Percentiles rank a stretch among this genome's conserved stretches.
Evolutionary conservation across 2,797 vertebrate species (phyloP).

Genomic region (Eulemur albifrons): DNA sequence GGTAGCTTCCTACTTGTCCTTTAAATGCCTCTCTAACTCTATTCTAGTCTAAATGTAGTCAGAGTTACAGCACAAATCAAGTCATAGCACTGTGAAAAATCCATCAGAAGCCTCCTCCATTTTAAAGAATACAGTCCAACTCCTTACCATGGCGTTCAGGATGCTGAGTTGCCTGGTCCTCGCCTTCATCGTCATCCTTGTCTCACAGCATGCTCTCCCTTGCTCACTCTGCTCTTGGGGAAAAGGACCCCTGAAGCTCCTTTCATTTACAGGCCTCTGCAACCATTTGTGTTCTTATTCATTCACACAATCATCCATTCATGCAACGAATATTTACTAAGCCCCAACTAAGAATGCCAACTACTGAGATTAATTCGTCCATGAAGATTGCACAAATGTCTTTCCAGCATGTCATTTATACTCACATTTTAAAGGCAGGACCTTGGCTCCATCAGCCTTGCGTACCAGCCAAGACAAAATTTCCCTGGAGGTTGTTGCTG

Average conservation of each 20-base stretch:
- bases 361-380: not conserved
- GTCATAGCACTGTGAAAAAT: not conserved
- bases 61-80: not conserved
- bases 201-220: not conserved
- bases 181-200: not conserved
- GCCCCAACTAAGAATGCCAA: not conserved
- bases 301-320: not conserved
- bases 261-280: not conserved
- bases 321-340: not conserved
- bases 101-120: not conserved
- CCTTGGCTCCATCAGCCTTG: not conserved
- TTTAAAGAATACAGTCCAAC: not conserved
- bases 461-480: not conserved
- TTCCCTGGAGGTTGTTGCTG: not conserved
- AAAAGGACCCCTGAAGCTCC: not conserved
- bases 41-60: not conserved
- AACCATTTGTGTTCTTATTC: not conserved
- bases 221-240: not conserved
- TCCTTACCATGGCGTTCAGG: not conserved
- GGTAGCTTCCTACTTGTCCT: not conserved
- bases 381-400: not conserved
- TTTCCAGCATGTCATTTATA: not conserved
- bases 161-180: not conserved
- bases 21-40: not conserved
- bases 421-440: not conserved